These are phyloP conservation scores for Musca domestica DNA, from an alignment of 1,140 invertebrate species.

Conservation along the genomic window DNA sequence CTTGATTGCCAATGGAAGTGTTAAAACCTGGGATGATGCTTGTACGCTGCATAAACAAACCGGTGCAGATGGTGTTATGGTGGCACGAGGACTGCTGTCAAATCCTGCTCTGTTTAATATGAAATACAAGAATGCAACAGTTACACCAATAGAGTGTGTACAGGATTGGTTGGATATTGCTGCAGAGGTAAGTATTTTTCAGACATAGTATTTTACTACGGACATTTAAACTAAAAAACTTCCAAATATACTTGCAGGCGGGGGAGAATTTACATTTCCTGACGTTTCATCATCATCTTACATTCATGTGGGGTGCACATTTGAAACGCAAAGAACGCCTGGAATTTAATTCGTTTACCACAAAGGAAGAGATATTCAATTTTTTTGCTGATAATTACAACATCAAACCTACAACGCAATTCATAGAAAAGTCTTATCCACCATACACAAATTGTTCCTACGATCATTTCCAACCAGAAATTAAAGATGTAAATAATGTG, in stretches of 20 bases:
- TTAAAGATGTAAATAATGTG: conserved; percentile 34
- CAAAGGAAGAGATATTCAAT: conserved; percentile 66
- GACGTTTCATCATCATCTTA: conserved; percentile 89
- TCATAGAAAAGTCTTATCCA: background rate
- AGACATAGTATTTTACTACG: too few relatives aligned
- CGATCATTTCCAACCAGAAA: conserved; percentile 30
- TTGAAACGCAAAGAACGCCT: conserved; percentile 68
- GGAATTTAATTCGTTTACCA: conserved; percentile 76
- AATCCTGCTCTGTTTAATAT: conserved; percentile 84
- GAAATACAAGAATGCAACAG: conserved; percentile 64
- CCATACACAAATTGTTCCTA: conserved; percentile 41
- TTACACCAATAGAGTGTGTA: conserved; percentile 76
- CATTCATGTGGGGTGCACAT: conserved; percentile 87
- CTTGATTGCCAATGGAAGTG: conserved; percentile 88
- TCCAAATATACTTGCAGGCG: conserved; percentile 28
- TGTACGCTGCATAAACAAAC: conserved; percentile 64
- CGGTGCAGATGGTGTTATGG: conserved; percentile 83
- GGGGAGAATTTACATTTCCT: conserved; percentile 66
- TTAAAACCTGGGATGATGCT: conserved; percentile 72
- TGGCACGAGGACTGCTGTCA: conserved; percentile 80
- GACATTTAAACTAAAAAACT: too few relatives aligned
- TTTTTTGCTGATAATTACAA: conserved; percentile 59
- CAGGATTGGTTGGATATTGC: conserved; percentile 83
- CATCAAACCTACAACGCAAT: conserved; percentile 26
- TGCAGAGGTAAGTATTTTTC: conserved; percentile 24